phyloP scores from a whole-genome alignment of 2,797 vertebrate genomes.

The Molossus alvarezi region DNA sequence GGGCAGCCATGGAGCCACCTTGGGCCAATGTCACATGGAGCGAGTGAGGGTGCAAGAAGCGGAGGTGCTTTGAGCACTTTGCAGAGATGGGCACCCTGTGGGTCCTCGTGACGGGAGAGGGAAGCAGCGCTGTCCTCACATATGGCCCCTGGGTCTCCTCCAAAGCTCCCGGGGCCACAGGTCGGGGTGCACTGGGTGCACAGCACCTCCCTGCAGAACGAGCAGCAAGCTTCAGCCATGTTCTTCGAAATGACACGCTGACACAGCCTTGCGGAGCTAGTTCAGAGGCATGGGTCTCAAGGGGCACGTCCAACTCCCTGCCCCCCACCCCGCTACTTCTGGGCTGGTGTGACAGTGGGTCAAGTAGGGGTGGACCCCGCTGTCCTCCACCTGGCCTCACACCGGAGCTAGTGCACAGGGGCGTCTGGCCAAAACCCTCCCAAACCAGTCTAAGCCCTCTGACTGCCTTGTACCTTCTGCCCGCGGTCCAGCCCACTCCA shows the following conservation, averaged over 20 bases:
- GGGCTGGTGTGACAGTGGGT: not conserved
- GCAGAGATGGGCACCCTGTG: not conserved
- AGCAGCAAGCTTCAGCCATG: not conserved
- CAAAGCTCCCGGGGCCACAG: not conserved
- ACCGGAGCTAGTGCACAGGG: too few species aligned
- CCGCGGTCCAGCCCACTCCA: fast-evolving
- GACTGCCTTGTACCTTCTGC: not conserved
- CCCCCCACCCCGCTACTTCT: too few species aligned
- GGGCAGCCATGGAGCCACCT: not conserved
- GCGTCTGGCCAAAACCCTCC: not conserved
- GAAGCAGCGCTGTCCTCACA: not conserved
- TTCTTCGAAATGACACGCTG: not conserved
- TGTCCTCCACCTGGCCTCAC: not conserved
- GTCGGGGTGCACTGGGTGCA: not conserved
- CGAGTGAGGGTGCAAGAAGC: not conserved
- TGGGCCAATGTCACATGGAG: not conserved
- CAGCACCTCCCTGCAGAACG: fast-evolving
- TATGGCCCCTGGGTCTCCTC: not conserved
- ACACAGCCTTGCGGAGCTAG: not conserved
- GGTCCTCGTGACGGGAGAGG: not conserved
- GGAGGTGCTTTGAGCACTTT: not conserved
- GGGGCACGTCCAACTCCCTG: not conserved
- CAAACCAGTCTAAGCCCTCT: not conserved
- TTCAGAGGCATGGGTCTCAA: not conserved
- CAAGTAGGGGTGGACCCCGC: not conserved